Evolutionary conservation across 2,113 vertebrate species (phyloP), one percentile per base, ranked within the genome.

Genomic region (Amazona guildingii): DNA sequence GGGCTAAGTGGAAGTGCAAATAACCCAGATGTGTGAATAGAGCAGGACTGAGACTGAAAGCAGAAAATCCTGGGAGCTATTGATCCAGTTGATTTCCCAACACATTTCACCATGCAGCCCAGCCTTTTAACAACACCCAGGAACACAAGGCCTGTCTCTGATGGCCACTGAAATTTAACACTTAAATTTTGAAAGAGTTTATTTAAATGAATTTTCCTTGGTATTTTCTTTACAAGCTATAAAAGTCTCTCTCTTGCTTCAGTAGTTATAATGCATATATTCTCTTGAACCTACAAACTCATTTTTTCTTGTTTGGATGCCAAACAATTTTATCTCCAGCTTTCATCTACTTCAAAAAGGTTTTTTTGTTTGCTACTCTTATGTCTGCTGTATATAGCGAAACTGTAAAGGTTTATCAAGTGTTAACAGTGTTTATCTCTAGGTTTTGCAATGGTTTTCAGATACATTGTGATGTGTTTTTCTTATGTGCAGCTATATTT

Each of bases 341-440:
- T 96, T 96, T 95, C 78, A 97, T 89, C 95, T 94, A 63, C 78
- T 94, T 96, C 86, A 83, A 87, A 96, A 92, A 69, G 57, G 33
- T 11, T 3, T 25, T 25, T 92, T 83, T 87, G 17, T 87, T 88
- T 74, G 57, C 37, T 69, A 27, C 57, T 83, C 7, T 54, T 82
- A 15, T 10, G 46, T 84, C 44, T 64, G 48, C 4, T 17, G 31
- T 87, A 80, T 54, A 48, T 62, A 92, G 90, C 90, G 88, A 41
- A 77, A 78, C 70, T 61, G 10, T 87, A 76, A 92, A 92, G 91
- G 94, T 93, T 96, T 95, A 95, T 94, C 81, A 92, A 98, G 95
- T 94, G 97, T 97, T 98, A 98, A 97, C 94, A 92, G 90, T 96
- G 83, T 97, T 98, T 97, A 96, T 93, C 96, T 97, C 96, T 92